These are phyloP conservation scores for Xenopus borealis DNA, from an alignment of 2,113 vertebrate species.

Conservation along the genomic window DNA sequence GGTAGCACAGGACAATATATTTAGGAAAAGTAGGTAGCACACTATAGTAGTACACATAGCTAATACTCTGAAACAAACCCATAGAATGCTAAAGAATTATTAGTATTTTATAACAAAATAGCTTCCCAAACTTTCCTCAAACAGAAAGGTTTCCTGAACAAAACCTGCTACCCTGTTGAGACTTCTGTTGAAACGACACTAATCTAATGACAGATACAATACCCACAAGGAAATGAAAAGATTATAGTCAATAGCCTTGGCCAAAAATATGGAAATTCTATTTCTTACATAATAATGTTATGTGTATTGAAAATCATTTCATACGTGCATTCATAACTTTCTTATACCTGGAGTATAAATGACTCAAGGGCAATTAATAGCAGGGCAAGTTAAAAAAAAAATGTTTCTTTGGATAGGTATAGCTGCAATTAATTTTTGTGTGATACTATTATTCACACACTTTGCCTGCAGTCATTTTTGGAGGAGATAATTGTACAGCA, in stretches of 20 bases:
- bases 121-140: too few species aligned
- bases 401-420: constrained; percentile 3
- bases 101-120: too few species aligned
- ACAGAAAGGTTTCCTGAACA: neutral
- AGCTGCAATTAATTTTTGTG: constrained; percentile 27
- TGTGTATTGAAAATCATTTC: constrained; percentile 21
- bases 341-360: constrained; percentile 16
- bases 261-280: neutral
- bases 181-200: neutral
- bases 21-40: too few species aligned
- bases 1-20: too few species aligned
- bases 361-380: constrained; percentile 9
- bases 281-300: constrained; percentile 1
- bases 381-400: constrained; percentile 7
- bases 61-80: too few species aligned
- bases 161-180: neutral
- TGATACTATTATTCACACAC: constrained; percentile 30
- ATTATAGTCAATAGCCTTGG: neutral
- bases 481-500: constrained; percentile 39
- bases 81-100: too few species aligned
- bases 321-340: neutral
- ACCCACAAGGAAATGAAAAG: neutral
- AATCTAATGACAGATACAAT: neutral
- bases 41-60: too few species aligned
- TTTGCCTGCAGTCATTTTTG: constrained; percentile 24